phyloP scores from a whole-genome alignment of 2,888 invertebrate genomes.

The Acanthoscelides obtectus region DNA sequence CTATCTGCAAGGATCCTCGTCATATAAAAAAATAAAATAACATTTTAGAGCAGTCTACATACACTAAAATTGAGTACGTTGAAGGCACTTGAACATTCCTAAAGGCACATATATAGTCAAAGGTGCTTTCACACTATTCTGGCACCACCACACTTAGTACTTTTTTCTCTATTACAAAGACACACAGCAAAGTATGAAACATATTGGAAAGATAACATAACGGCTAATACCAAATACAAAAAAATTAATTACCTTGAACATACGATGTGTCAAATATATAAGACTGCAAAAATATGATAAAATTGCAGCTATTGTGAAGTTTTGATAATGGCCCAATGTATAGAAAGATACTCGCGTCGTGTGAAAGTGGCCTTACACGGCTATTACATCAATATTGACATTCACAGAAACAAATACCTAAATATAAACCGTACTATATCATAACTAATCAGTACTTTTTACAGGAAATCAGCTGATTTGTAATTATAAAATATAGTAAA shows the following conservation, averaged over 20 bases:
- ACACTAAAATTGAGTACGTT: not conserved
- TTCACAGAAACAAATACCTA: slow-evolving; percentile 20
- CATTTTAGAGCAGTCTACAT: not conserved
- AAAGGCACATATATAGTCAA: not conserved
- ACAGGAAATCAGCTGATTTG: slow-evolving; percentile 35
- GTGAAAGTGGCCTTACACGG: not conserved
- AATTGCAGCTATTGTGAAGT: not conserved
- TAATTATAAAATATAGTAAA: slow-evolving; percentile 17
- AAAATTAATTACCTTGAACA: too few species aligned
- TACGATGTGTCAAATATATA: too few species aligned
- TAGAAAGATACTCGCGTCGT: not conserved
- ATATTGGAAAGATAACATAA: too few species aligned
- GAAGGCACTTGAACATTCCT: not conserved
- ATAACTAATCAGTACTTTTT: slow-evolving; percentile 47
- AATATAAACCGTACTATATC: slow-evolving; percentile 21
- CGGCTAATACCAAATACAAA: too few species aligned
- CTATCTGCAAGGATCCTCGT: not conserved
- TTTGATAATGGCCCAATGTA: not conserved
- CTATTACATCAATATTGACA: slow-evolving; percentile 10
- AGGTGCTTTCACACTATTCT: not conserved
- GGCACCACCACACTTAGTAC: too few species aligned
- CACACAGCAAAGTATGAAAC: too few species aligned
- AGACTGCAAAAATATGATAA: not conserved
- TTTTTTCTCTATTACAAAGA: too few species aligned
- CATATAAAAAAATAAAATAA: not conserved